Evolutionary conservation across 2,797 vertebrate species (phyloP), one percentile per base, ranked within the genome.

Genomic region (Enoplosus armatus): DNA sequence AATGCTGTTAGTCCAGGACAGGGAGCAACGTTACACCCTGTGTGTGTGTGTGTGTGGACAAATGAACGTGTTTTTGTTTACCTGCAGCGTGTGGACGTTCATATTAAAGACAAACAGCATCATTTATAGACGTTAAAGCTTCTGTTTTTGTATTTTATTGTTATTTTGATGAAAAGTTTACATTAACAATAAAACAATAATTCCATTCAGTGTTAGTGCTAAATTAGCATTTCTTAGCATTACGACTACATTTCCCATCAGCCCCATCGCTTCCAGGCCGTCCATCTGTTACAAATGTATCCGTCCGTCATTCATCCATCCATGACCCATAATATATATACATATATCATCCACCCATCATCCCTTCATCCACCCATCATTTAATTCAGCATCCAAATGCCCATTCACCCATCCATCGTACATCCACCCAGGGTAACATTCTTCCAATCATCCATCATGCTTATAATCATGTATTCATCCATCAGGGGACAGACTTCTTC

Each of bases 1-100:
- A 83, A 92, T 70, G 82, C 51, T 69, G 83, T 90, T 88, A 90
- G 33, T 24, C 12, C 29, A 27, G 81, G 71, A 77, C 71, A 27
- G 72, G 62, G 65, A 63, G 73, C 82, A 29, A 79, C 55, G 80
- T 74, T 82, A 67, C 61, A 79, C 33, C 63, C 33, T 47, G n/a
- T 8, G 26, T 70, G 73, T 55, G 24, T 73, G 68, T 56, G 68
- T 71, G 60, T 81, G 67, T 67, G 48, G 14, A 11, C 55, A 24
- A 18, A 20, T 63, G 37, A 3, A 14, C 51, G 50, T 63, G 43
- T 63, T 14, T 58, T 27, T 84, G 72, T 69, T 58, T 55, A 41
- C 45, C 43, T 63, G 71, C 66, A 65, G n/a, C n/a, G 0, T 22
- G 14, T 33, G 53, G 56, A 69, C 3, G 0, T 3, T 27, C 20